Conservation (phyloP, 2,113 vertebrate genomes). For the Myotis brandtii region DNA sequence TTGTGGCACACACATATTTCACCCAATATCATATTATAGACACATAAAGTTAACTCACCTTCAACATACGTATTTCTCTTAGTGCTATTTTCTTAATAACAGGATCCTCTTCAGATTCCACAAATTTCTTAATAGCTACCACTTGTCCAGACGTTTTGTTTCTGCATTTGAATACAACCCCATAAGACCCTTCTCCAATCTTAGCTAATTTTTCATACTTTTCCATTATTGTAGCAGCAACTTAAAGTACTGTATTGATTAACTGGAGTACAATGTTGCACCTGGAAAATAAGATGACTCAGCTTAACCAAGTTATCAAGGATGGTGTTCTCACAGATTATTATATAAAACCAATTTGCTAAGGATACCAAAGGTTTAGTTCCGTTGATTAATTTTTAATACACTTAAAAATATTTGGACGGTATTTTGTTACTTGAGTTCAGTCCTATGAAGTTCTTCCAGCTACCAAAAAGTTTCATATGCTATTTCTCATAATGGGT, state of each 20-base stretch:
- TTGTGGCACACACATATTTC: neutral
- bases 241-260: neutral
- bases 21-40: neutral
- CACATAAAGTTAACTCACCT: constrained; percentile 83
- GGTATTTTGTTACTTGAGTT: neutral
- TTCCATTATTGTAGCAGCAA: constrained; percentile 85
- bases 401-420: neutral
- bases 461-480: neutral
- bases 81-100: constrained; percentile 93
- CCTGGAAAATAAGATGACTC: constrained; percentile 70
- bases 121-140: constrained; percentile 93
- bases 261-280: constrained; percentile 1
- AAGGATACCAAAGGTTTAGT: neutral
- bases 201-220: constrained; percentile 93
- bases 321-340: neutral
- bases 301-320: neutral
- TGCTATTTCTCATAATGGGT: neutral
- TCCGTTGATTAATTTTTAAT: neutral
- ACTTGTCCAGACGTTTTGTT: constrained; percentile 91
- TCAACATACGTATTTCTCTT: constrained; percentile 92
- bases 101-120: constrained; percentile 93
- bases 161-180: constrained; percentile 93
- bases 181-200: constrained; percentile 93
- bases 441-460: neutral
- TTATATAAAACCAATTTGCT: neutral